These are phyloP conservation scores for Arenaria interpres DNA, from an alignment of 2,113 vertebrate species.

Conservation along the genomic window DNA sequence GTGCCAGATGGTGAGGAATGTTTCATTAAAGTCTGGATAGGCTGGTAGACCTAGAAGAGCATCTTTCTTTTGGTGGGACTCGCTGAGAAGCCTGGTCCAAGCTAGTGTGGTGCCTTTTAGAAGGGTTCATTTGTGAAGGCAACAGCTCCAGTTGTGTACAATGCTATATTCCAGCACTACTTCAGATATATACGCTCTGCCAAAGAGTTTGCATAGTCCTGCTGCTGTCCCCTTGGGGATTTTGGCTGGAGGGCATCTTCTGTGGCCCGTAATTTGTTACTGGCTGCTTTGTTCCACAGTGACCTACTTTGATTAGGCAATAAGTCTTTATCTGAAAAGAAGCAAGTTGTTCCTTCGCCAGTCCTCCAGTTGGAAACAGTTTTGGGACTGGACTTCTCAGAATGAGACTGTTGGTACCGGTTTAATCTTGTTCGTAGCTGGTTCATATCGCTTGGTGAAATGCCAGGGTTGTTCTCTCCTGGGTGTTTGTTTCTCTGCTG, in stretches of 20 bases:
- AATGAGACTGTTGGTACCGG: constrained; percentile 34
- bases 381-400: constrained; percentile 40
- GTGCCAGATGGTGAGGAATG: not conserved
- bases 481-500: constrained; percentile 42
- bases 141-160: not conserved
- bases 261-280: accelerated
- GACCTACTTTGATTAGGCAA: constrained; percentile 50
- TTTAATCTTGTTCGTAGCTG: constrained; percentile 39
- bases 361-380: constrained; percentile 18
- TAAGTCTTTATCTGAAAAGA: not conserved
- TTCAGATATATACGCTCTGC: not conserved
- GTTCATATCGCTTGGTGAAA: constrained; percentile 1
- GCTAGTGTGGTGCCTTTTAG: not conserved
- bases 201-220: not conserved
- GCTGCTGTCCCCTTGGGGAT: not conserved
- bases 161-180: accelerated
- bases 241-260: not conserved
- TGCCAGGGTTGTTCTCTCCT: constrained; percentile 48
- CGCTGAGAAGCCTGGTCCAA: not conserved
- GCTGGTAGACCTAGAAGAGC: not conserved
- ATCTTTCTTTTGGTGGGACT: not conserved
- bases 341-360: not conserved
- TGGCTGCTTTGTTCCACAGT: not conserved
- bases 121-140: not conserved
- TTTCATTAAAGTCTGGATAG: not conserved